phyloP scores from a whole-genome alignment of 2,888 invertebrate genomes.

The Calameuta idolon region DNA sequence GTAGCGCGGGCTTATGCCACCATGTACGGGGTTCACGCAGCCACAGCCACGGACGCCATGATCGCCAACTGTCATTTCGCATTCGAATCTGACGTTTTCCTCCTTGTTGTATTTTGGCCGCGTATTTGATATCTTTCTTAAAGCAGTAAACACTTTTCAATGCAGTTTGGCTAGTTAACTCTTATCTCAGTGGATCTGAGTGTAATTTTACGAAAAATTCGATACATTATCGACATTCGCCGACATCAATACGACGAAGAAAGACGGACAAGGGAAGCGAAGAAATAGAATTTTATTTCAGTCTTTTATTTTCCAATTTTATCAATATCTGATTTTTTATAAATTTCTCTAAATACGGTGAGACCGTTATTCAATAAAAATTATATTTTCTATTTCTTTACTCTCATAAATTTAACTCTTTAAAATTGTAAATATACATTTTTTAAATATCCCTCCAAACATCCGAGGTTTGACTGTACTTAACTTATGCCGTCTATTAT shows the following conservation, averaged over 20 bases:
- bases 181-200: background rate
- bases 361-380: background rate
- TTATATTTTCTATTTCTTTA: background rate
- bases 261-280: slow-evolving; percentile 6
- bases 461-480: too few species aligned
- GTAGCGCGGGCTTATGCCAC: slow-evolving; percentile 39
- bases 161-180: background rate
- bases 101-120: background rate
- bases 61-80: slow-evolving; percentile 47
- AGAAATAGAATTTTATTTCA: background rate
- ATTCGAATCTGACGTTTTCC: slow-evolving; percentile 14
- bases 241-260: background rate
- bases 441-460: background rate
- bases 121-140: background rate
- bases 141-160: background rate
- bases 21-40: slow-evolving; percentile 46
- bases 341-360: background rate
- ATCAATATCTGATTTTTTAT: background rate
- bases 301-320: background rate
- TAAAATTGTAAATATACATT: background rate
- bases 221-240: background rate
- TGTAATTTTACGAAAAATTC: background rate
- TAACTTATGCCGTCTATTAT: too few species aligned
- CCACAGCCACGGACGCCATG: slow-evolving; percentile 39
- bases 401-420: too few species aligned